Base-by-base conservation (phyloP, 2,113 vertebrate genomes). In the Stigmatopora argus region DNA sequence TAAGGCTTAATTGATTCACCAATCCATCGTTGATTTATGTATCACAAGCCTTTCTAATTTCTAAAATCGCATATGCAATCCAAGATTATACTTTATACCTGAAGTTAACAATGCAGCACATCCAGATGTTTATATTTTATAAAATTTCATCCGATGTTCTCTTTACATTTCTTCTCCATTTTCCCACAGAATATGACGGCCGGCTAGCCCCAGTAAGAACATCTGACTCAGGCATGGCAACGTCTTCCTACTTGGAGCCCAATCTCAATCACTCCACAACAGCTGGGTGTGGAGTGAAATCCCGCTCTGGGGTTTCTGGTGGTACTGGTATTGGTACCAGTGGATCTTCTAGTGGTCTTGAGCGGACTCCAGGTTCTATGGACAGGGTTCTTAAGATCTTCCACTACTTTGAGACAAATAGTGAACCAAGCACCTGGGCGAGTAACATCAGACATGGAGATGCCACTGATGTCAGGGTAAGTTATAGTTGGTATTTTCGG, bases 401-500 rank as follows among this genome's bases (percentile, higher is more conserved):
- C 88, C 96, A 98, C 87, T 98, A 97, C 78, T 99, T 98, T 70
- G 97, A 99, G 78, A 95, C 67, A 51, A 95, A 85, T 86, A 98
- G 90, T 3, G 97, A 99, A 70, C 96, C 97, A 0, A 87, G 92
- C 63, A 96, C 90, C 0, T 98, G 96, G 96, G 94, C 94, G 19
- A 99, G 95, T 86, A 97, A 93, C 57, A 95, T 99, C 83, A 88
- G 96, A n/a, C 95, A 99, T 0, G 96, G 97, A 65, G 97, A 99
- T 35, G 96, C 94, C 3, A 99, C 97, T 1, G 97, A 99, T 44
- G 92, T 99, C 87, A 87, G 94, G 89, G 97, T 99, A 75, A 93
- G 92, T 7, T 15, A 7, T 1, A 57, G 5, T 51, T 17, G 15
- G 14, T n/a, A 41, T 41, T 48, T 64, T 18, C 56, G 2, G 34